Conservation (phyloP, 2,113 vertebrate species). For the Ptychochromis oligacanthus region DNA sequence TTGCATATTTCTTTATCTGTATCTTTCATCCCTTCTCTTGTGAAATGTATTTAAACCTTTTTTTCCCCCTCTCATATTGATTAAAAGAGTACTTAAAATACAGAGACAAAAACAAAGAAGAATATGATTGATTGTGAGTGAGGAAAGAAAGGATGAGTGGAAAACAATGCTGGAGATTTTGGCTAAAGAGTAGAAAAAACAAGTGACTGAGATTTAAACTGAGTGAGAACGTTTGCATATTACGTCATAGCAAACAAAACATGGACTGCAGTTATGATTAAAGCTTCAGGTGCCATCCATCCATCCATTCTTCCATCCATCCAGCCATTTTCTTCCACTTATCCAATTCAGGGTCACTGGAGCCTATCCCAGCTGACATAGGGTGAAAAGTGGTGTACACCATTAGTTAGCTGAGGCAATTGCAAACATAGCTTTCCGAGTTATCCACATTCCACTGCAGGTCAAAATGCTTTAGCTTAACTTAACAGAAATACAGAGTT, state of each 20-base stretch:
- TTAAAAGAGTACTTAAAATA: background rate
- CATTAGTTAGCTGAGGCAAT: too few relatives aligned
- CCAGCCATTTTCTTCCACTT: too few relatives aligned
- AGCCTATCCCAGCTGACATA: too few relatives aligned
- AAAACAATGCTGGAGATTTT: background rate
- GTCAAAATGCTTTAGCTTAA: background rate
- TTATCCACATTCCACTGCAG: background rate
- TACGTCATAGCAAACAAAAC: background rate
- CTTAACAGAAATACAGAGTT: background rate
- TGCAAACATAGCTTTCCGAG: background rate
- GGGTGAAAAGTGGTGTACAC: too few relatives aligned
- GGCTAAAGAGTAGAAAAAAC: background rate
- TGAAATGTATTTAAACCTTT: background rate
- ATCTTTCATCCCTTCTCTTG: background rate
- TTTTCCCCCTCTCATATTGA: constrained; percentile 1
- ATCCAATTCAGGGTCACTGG: too few relatives aligned
- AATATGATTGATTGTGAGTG: background rate
- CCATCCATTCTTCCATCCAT: too few relatives aligned
- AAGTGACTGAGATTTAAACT: background rate
- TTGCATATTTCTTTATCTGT: background rate
- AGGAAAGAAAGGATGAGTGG: background rate
- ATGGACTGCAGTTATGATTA: background rate
- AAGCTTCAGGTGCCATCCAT: background rate
- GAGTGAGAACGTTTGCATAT: background rate
- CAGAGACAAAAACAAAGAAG: background rate